Conservation (phyloP, 2,797 vertebrate species). For the Girardinus metallicus region DNA sequence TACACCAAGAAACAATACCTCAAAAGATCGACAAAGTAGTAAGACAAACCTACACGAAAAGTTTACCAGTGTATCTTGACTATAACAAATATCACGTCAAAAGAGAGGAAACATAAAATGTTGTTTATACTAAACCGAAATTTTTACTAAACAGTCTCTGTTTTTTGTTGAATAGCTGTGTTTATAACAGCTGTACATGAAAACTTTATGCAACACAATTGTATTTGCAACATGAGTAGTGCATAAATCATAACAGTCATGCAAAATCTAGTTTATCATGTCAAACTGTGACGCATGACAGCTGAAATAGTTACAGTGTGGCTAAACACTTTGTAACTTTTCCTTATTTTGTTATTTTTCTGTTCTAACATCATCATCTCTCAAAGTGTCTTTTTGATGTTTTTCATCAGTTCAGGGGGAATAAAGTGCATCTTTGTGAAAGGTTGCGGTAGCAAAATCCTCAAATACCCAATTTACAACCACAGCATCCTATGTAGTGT, state of each 20-base stretch:
- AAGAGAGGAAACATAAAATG: constrained; percentile 6
- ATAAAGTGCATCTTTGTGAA: background rate
- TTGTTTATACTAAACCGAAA: constrained; percentile 18
- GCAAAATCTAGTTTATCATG: constrained; percentile 6
- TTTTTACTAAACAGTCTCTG: constrained; percentile 1
- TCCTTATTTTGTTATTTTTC: background rate
- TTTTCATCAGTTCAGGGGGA: background rate
- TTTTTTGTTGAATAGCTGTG: constrained; percentile 30
- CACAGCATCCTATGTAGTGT: background rate
- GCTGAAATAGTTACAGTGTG: background rate
- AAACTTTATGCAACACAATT: constrained; percentile 28
- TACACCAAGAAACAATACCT: constrained; percentile 14
- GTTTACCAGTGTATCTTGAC: background rate
- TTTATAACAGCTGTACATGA: constrained; percentile 16
- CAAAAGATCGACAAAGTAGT: constrained; percentile 4
- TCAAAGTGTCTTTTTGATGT: background rate
- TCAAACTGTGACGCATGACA: background rate
- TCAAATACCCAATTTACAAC: background rate
- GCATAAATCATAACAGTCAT: constrained; percentile 20
- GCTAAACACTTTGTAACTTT: background rate
- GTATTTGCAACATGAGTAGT: constrained; percentile 27
- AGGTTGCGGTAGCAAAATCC: background rate
- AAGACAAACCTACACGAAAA: constrained; percentile 3
- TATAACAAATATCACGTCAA: constrained; percentile 1
- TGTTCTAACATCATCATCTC: background rate